These are phyloP conservation scores for Ectropis grisescens DNA, from an alignment of 1,140 invertebrate species.

Conservation along the genomic window DNA sequence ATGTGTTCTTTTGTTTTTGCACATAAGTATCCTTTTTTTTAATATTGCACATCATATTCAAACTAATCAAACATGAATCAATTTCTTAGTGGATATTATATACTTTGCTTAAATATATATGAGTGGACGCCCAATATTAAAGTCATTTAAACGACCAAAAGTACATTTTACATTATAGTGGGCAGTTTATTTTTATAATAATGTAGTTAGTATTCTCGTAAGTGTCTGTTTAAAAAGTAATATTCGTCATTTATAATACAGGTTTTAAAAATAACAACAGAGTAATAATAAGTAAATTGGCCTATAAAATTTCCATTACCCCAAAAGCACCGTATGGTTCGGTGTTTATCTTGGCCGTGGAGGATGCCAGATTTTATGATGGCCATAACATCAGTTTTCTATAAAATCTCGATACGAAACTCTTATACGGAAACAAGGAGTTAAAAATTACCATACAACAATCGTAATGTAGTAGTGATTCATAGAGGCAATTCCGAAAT, in stretches of 20 bases:
- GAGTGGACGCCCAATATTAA: too few species aligned
- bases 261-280: conserved; percentile 12
- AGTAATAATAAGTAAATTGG: conserved; percentile 30
- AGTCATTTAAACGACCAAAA: too few species aligned
- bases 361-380: conserved; percentile 38
- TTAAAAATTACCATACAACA: conserved; percentile 26
- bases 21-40: too few species aligned
- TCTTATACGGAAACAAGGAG: conserved; percentile 34
- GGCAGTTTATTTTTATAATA: too few species aligned
- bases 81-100: too few species aligned
- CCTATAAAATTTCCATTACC: conserved; percentile 37
- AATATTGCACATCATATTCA: too few species aligned
- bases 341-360: conserved; percentile 27
- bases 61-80: too few species aligned
- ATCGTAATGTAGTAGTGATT: conserved; percentile 35
- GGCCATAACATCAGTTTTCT: conserved; percentile 37
- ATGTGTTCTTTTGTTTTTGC: too few species aligned
- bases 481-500: conserved; percentile 18
- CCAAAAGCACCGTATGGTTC: conserved; percentile 22
- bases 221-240: too few species aligned
- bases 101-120: too few species aligned
- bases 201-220: too few species aligned
- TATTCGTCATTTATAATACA: not conserved
- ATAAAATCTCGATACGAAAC: conserved; percentile 36
- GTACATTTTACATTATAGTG: too few species aligned